These are phyloP conservation scores for Eidolon dupreanum DNA, from an alignment of 2,797 vertebrate genomes.

Conservation along the genomic window DNA sequence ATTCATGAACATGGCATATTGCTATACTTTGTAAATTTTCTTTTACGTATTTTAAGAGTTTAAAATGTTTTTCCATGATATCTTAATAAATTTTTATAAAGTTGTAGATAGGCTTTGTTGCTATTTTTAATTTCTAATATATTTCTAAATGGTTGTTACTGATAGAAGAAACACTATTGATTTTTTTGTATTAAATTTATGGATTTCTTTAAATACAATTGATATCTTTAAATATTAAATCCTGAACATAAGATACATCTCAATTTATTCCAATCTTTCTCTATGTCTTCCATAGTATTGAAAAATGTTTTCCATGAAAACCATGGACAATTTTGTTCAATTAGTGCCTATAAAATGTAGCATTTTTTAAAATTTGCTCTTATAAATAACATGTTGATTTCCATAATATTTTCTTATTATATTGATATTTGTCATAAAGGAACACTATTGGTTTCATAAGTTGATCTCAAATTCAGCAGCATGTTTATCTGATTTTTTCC, in stretches of 20 bases:
- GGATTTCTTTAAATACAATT: neutral
- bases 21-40: neutral
- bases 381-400: neutral
- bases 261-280: neutral
- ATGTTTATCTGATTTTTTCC: neutral
- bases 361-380: neutral
- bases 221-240: constrained; percentile 4
- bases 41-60: neutral
- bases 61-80: neutral
- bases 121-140: constrained; percentile 25
- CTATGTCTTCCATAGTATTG: neutral
- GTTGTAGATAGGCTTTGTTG: neutral
- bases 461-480: neutral
- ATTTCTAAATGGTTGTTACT: neutral
- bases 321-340: neutral
- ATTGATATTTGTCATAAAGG: neutral
- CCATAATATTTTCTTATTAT: neutral
- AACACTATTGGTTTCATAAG: neutral
- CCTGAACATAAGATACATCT: neutral
- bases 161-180: neutral
- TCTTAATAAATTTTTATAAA: neutral
- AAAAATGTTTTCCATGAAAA: neutral
- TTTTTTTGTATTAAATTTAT: neutral
- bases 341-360: neutral
- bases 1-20: neutral